phyloP scores from a whole-genome alignment of 2,797 vertebrate species.

The Carcharodon carcharias region DNA sequence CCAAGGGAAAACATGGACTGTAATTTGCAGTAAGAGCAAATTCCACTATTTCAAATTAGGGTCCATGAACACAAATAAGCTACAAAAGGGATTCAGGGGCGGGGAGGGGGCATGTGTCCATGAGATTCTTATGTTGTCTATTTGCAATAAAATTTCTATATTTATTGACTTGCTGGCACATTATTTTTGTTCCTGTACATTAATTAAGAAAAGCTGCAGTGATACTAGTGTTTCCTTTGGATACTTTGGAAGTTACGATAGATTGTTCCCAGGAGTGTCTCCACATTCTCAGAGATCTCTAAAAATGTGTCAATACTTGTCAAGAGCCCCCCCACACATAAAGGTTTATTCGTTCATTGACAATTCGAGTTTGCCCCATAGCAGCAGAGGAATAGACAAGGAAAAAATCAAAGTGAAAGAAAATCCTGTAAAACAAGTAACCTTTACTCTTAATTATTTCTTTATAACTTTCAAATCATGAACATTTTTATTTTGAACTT shows the following conservation, averaged over 20 bases:
- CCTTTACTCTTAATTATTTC: neutral
- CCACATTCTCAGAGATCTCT: neutral
- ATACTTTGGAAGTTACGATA: neutral
- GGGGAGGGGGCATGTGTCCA: no score
- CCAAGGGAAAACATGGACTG: neutral
- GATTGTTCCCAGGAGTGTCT: neutral
- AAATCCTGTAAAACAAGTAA: neutral
- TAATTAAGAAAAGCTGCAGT: neutral
- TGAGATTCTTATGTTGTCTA: neutral
- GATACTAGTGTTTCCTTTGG: neutral
- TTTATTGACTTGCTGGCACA: neutral
- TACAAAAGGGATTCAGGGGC: neutral
- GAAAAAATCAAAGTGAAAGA: neutral
- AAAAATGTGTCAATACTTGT: neutral
- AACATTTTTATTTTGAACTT: neutral
- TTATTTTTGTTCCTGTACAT: neutral
- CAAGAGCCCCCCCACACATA: neutral
- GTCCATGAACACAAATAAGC: neutral
- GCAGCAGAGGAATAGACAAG: neutral
- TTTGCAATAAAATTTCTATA: neutral
- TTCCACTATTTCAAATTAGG: neutral
- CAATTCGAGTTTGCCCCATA: neutral
- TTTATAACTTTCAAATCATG: neutral
- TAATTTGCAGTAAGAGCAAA: neutral
- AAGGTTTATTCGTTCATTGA: neutral